Conservation (phyloP, 2,888 invertebrate species). For the Dolichopus griseipennis region DNA sequence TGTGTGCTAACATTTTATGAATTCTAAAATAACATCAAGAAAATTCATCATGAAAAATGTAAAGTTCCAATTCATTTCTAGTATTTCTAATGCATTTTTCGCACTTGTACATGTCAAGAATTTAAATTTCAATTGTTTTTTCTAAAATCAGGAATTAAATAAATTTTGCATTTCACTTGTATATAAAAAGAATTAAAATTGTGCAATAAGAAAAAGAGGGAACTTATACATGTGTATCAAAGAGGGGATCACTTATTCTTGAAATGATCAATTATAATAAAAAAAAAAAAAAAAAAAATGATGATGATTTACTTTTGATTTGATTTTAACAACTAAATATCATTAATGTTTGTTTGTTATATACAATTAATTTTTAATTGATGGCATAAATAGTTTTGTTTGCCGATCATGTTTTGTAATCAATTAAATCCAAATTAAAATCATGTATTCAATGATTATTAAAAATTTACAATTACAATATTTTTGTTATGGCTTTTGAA, state of each 20-base stretch:
- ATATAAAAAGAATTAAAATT: too few species aligned
- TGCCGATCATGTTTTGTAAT: background rate
- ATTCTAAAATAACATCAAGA: background rate
- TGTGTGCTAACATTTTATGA: background rate
- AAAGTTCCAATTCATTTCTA: background rate
- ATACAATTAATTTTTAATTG: background rate
- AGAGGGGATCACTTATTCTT: too few species aligned
- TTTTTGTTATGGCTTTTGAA: too few species aligned
- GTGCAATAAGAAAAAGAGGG: too few species aligned
- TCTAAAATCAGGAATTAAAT: background rate
- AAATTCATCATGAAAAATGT: background rate
- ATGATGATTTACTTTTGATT: background rate
- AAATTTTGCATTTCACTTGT: background rate
- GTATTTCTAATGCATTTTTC: background rate
- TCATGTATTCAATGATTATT: too few species aligned
- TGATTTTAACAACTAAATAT: background rate
- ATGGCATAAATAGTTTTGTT: background rate
- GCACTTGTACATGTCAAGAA: conserved; percentile 1
- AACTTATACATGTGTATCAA: too few species aligned
- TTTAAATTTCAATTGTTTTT: background rate
- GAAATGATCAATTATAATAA: too few species aligned
- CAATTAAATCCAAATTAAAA: too few species aligned
- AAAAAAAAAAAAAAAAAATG: too few species aligned
- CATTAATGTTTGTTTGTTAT: background rate
- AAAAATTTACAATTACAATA: too few species aligned